phyloP scores from a whole-genome alignment of 2,888 invertebrate genomes.

The Gisinianus flammeolus region DNA sequence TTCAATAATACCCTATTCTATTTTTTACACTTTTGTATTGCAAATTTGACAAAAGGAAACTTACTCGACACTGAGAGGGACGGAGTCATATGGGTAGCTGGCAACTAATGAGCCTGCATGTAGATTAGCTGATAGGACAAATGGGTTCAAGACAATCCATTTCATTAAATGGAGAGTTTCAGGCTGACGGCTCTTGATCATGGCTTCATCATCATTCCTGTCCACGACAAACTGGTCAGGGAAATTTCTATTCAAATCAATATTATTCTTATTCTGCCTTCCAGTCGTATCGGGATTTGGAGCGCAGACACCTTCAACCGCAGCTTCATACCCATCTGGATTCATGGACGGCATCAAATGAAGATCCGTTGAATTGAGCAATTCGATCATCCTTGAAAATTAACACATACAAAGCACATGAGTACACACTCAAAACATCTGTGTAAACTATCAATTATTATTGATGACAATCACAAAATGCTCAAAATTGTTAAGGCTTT shows the following conservation, averaged over 20 bases:
- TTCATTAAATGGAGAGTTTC: constrained; percentile 88
- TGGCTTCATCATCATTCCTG: constrained; percentile 57
- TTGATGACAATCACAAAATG: neutral
- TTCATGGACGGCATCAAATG: constrained; percentile 97
- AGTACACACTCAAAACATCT: neutral
- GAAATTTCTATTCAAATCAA: constrained; percentile 90
- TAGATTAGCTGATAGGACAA: constrained; percentile 90
- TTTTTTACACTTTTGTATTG: too few relatives aligned
- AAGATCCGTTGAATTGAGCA: constrained; percentile 88
- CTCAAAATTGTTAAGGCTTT: neutral
- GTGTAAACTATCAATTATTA: neutral
- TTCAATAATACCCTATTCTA: too few relatives aligned
- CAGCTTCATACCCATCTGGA: constrained; percentile 92
- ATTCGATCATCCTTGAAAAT: constrained; percentile 67
- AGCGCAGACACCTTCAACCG: constrained; percentile 82
- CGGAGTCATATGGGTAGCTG: constrained; percentile 89
- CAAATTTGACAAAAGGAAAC: too few relatives aligned
- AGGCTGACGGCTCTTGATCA: constrained; percentile 72
- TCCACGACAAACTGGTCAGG: constrained; percentile 80
- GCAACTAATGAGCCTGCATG: constrained; percentile 98
- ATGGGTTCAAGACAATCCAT: constrained; percentile 85
- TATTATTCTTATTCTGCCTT: constrained; percentile 77
- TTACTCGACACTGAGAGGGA: constrained; percentile 43
- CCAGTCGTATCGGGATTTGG: constrained; percentile 73
- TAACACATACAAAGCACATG: neutral